Base-by-base conservation (phyloP, 1,140 invertebrate genomes). In the Spodoptera litura region DNA sequence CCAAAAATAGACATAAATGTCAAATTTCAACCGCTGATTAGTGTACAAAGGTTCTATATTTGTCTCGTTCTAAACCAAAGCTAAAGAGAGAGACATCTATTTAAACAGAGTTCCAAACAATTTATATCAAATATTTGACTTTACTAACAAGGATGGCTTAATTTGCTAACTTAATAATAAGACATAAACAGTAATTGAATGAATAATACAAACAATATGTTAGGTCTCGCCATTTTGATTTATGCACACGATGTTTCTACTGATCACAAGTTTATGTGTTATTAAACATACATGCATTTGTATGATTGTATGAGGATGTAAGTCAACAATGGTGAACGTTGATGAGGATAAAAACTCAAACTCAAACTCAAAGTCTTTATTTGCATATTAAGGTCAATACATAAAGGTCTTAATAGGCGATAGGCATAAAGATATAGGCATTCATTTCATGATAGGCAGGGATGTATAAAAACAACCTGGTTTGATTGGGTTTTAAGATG, bases 91-190 rank as follows among this genome's bases (percentile, higher is more conserved):
- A 58, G 56, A 27, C 59, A 27, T 27, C 15, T 9, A 15, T 53
- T 31, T 13, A 59, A 44, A 59, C 71, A 73, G 44, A 44, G 38
- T 44, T 64, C 35, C 12, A 10, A 73, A 13, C 44, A 59, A 74
- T 56, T 27, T 52, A 12, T 13, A 59, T 59, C 58, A 62, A 75
- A 75, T 62, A 49, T 75, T 75, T 51, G 15, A 15, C 72, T 75
- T 75, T 8, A n/a, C 44, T 62, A 75, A 75, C 72, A 62, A 75
- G 25, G 20, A 20, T 27, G 64, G 9, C 35, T 49, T 75, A 75
- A 75, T 75, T 75, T 53, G 59, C 56, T 62, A 62, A 75, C 44
- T 59, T 27, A 35, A 75, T 75, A 59, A 49, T 73, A 35, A 59
- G 53, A 73, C 27, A 15, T 55, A 62, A 75, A 75, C 58, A 75